These are phyloP conservation scores for Tamandua tetradactyla DNA, from an alignment of 2,797 vertebrate genomes.

Conservation along the genomic window DNA sequence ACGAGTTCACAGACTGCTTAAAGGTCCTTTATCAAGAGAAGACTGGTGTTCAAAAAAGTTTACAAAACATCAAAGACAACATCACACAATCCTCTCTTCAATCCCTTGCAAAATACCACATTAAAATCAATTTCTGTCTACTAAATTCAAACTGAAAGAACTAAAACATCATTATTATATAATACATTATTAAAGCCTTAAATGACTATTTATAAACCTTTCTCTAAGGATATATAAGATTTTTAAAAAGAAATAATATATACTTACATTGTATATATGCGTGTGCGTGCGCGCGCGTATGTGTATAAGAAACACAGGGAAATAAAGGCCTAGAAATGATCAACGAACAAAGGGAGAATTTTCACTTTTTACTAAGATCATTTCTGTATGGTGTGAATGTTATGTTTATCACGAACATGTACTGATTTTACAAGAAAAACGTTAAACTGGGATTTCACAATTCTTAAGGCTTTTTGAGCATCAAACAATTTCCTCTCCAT, in stretches of 20 bases:
- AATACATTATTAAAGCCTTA: slow-evolving; percentile 28
- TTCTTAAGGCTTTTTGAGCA: slow-evolving; percentile 33
- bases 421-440: slow-evolving; percentile 27
- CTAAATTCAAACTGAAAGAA: slow-evolving; percentile 25
- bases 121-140: slow-evolving; percentile 30
- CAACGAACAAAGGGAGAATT: background rate
- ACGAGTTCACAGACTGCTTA: background rate
- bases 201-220: background rate
- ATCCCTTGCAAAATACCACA: slow-evolving; percentile 46
- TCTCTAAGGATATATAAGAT: slow-evolving; percentile 25
- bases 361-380: background rate
- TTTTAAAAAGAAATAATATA: background rate
- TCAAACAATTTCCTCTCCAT: background rate
- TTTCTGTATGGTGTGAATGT: slow-evolving; percentile 12
- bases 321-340: slow-evolving; percentile 2
- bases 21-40: background rate
- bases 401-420: slow-evolving; percentile 31
- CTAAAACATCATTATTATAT: background rate
- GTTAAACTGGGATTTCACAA: background rate
- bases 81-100: background rate
- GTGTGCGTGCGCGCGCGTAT: too few species aligned
- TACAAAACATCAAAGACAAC: background rate
- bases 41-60: slow-evolving; percentile 16
- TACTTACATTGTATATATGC: too few species aligned
- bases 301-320: background rate